A percentile compares a stretch with the other conserved stretches of the same genome.
Evolutionary conservation across 2,113 vertebrate genomes (phyloP).

Genomic region (Echinops telfairi): DNA sequence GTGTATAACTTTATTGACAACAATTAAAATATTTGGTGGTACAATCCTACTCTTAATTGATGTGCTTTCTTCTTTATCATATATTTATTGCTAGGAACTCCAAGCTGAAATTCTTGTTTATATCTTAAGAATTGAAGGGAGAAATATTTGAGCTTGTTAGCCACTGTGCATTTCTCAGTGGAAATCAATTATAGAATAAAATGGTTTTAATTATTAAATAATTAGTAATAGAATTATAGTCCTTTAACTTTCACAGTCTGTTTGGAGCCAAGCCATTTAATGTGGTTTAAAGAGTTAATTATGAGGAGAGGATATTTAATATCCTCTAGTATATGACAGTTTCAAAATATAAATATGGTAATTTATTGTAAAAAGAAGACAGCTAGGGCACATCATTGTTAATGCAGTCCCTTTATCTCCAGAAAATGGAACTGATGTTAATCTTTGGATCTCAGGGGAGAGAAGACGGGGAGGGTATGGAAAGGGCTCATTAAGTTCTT

Average conservation of each 20-base stretch:
- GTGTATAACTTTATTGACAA: background rate
- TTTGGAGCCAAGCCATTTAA: constrained; percentile 70
- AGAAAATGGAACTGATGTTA: constrained; percentile 81
- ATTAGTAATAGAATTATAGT: constrained; percentile 66
- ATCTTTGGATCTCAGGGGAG: constrained; percentile 76
- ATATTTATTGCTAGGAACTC: background rate
- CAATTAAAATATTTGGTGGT: background rate
- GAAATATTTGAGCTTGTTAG: constrained; percentile 54
- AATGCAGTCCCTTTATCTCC: constrained; percentile 81
- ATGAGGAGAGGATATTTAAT: constrained; percentile 77
- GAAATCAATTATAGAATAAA: constrained; percentile 55
- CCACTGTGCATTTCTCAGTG: constrained; percentile 45
- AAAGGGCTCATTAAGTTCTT: constrained; percentile 67
- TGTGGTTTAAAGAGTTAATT: constrained; percentile 78
- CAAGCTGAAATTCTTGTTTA: constrained; percentile 61
- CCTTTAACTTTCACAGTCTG: constrained; percentile 59
- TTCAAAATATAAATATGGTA: constrained; percentile 84
- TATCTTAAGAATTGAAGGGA: constrained; percentile 34
- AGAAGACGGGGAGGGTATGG: constrained; percentile 57
- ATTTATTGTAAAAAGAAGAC: constrained; percentile 81
- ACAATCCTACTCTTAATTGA: background rate
- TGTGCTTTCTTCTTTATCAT: background rate
- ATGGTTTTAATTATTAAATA: constrained; percentile 61
- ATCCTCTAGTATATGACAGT: constrained; percentile 77
- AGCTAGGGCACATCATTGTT: constrained; percentile 77